Conservation (phyloP, 2,888 invertebrate genomes). For the Eupithecia pulchellata region DNA sequence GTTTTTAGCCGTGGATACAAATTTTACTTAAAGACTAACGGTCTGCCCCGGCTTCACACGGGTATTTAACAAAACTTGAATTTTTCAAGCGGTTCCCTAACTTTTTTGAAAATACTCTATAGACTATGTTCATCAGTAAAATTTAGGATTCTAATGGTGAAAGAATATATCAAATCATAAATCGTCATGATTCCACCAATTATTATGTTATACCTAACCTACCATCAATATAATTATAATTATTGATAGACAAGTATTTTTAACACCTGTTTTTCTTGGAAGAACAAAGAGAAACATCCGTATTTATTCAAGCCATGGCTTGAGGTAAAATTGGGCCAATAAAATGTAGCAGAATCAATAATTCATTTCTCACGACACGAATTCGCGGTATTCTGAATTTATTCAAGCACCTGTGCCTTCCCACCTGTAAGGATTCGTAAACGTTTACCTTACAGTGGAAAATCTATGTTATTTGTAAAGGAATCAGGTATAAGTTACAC, state of each 20-base stretch:
- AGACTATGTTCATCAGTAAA: too few relatives aligned
- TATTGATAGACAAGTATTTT: not conserved
- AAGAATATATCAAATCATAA: too few relatives aligned
- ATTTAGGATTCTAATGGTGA: too few relatives aligned
- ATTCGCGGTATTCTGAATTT: constrained; percentile 16
- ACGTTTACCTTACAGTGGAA: constrained; percentile 12
- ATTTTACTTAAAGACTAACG: not conserved
- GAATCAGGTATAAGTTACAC: not conserved
- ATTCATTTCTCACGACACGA: constrained; percentile 19
- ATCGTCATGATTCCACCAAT: not conserved
- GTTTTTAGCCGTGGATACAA: constrained; percentile 21
- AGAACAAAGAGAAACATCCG: not conserved
- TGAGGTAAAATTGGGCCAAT: constrained; percentile 12
- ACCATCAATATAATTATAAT: not conserved
- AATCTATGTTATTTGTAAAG: not conserved
- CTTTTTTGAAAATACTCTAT: too few relatives aligned
- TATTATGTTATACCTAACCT: not conserved
- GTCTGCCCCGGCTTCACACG: too few relatives aligned
- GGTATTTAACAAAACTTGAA: too few relatives aligned
- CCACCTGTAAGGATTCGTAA: not conserved
- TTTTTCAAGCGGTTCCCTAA: too few relatives aligned
- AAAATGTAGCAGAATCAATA: constrained; percentile 21
- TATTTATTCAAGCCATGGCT: constrained; percentile 10
- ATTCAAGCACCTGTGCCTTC: constrained; percentile 11
- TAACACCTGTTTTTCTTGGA: not conserved